Percentiles rank a stretch among this genome's conserved stretches.
Evolutionary conservation across 2,888 invertebrate species (phyloP).

Genomic region (Augochlorella aurata): DNA sequence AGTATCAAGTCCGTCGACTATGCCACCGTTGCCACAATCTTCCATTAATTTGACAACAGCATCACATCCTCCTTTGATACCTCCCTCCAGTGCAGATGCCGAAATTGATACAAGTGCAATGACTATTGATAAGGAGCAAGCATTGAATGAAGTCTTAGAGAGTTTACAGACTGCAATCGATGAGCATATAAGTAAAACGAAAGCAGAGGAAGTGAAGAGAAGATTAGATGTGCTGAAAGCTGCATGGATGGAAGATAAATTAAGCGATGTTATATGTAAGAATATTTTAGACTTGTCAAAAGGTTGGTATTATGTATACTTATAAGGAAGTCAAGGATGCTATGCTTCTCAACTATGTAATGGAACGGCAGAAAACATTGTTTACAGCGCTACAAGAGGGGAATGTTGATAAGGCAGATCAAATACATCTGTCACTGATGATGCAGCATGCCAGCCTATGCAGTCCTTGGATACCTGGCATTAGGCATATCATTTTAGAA

Average conservation of each 20-base stretch:
- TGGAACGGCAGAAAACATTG: conserved; percentile 24
- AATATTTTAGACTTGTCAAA: conserved; percentile 83
- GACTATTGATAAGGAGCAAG: conserved; percentile 67
- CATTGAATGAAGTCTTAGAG: conserved; percentile 65
- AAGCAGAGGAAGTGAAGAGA: conserved; percentile 83
- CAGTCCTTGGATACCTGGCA: conserved; percentile 85
- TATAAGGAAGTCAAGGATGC: neutral
- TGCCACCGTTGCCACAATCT: conserved; percentile 67
- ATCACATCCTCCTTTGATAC: conserved; percentile 70
- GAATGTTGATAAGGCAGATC: conserved; percentile 83
- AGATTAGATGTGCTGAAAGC: conserved; percentile 84
- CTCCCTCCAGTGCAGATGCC: conserved; percentile 49
- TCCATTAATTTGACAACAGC: conserved; percentile 54
- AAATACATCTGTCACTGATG: conserved; percentile 85
- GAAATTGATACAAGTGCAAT: conserved; percentile 4
- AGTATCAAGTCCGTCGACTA: conserved; percentile 40
- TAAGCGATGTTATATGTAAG: conserved; percentile 82
- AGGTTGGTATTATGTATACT: conserved; percentile 80
- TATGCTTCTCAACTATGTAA: neutral
- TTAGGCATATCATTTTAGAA: conserved; percentile 84
- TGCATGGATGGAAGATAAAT: conserved; percentile 84
- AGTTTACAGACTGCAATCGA: conserved; percentile 70
- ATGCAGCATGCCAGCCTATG: conserved; percentile 85
- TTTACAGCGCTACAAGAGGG: conserved; percentile 83
- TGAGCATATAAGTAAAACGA: conserved; percentile 60